These are phyloP conservation scores for Tipula confusa DNA, from an alignment of 2,888 invertebrate species.

Conservation along the genomic window DNA sequence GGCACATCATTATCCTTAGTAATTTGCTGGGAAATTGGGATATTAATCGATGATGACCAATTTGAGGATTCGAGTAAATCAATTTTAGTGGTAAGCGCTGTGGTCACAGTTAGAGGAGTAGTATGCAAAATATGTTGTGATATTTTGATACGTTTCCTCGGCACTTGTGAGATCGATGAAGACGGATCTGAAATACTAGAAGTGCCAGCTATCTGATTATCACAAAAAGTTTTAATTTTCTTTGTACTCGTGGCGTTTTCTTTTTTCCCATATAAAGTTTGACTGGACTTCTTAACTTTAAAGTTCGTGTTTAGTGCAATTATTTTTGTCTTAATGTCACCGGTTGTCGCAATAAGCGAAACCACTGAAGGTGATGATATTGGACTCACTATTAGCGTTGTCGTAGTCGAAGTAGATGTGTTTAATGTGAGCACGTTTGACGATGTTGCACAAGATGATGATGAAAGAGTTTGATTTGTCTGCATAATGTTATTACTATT, in stretches of 20 bases:
- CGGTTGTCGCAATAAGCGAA: background rate
- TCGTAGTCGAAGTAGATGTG: background rate
- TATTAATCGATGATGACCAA: background rate
- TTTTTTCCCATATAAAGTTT: constrained; percentile 26
- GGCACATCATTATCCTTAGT: background rate
- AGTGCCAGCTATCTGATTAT: background rate
- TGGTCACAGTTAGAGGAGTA: background rate
- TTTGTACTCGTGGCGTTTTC: background rate
- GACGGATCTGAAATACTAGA: background rate
- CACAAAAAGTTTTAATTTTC: constrained; percentile 28
- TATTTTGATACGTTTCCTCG: constrained; percentile 29
- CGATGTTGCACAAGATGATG: background rate
- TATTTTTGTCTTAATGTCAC: background rate
- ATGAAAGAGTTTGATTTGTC: background rate
- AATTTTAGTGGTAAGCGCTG: background rate
- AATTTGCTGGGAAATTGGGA: background rate
- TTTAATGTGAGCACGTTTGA: background rate
- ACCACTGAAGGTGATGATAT: background rate
- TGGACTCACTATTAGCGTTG: background rate
- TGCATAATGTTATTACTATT: background rate
- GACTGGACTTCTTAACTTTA: background rate
- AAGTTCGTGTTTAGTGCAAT: background rate
- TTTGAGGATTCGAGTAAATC: background rate
- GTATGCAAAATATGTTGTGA: background rate
- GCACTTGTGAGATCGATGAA: background rate